phyloP scores from a whole-genome alignment of 1,140 invertebrate genomes.

The Ceratina australensis region DNA sequence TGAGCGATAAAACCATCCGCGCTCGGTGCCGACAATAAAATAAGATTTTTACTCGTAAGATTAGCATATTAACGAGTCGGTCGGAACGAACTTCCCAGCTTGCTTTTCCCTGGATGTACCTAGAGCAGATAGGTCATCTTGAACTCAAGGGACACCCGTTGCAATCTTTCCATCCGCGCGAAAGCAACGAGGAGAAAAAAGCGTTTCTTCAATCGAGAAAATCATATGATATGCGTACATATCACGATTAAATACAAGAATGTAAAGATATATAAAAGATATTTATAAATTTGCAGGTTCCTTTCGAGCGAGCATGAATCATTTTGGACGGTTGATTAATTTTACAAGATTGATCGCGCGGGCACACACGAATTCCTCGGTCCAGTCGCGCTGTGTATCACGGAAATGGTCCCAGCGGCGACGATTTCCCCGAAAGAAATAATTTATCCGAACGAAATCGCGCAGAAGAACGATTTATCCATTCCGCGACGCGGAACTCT shows the following conservation, averaged over 20 bases:
- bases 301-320: neutral
- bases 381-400: slow-evolving; percentile 5
- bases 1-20: neutral
- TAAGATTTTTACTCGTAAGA: slow-evolving; percentile 31
- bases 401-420: neutral
- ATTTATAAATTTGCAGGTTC: too few species aligned
- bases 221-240: too few species aligned
- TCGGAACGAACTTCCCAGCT: slow-evolving; percentile 17
- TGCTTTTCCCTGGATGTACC: neutral
- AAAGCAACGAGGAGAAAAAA: too few species aligned
- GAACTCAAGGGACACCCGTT: neutral
- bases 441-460: slow-evolving; percentile 43
- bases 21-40: slow-evolving; percentile 1
- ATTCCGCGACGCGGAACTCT: slow-evolving; percentile 15
- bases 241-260: too few species aligned
- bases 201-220: too few species aligned
- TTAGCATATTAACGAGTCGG: slow-evolving; percentile 39
- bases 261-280: too few species aligned
- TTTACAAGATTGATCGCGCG: neutral
- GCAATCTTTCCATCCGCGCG: neutral
- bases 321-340: slow-evolving; percentile 11
- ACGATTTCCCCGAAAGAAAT: slow-evolving; percentile 37
- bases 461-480: slow-evolving; percentile 36
- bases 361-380: too few species aligned
- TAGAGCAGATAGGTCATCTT: neutral